phyloP scores from a whole-genome alignment of 2,888 invertebrate genomes.

The Iselma pallidipennis region DNA sequence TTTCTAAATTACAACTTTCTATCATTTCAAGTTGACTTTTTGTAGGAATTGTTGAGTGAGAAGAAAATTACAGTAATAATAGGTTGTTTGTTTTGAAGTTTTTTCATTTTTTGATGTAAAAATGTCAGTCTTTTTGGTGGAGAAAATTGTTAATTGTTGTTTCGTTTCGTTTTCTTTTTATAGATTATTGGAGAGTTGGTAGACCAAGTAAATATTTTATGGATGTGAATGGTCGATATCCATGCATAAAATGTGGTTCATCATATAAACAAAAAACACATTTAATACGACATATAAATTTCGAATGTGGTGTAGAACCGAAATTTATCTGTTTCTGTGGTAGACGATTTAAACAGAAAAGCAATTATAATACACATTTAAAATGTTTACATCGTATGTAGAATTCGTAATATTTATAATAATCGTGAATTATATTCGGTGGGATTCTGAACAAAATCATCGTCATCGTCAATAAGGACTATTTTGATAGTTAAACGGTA shows the following conservation, averaged over 20 bases:
- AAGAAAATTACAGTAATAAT: too few relatives aligned
- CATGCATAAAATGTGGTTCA: constrained; percentile 35
- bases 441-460: too few relatives aligned
- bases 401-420: too few relatives aligned
- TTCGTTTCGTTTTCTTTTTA: constrained; percentile 10
- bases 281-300: constrained; percentile 40
- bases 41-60: neutral
- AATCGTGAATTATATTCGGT: too few relatives aligned
- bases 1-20: too few relatives aligned
- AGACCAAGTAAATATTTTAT: constrained; percentile 35
- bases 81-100: neutral
- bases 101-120: neutral
- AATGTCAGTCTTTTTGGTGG: neutral
- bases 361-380: constrained; percentile 37
- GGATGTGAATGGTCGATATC: constrained; percentile 35
- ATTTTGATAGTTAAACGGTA: too few relatives aligned
- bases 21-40: too few relatives aligned
- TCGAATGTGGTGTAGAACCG: constrained; percentile 43
- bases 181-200: constrained; percentile 20
- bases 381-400: constrained; percentile 24
- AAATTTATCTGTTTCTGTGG: constrained; percentile 66
- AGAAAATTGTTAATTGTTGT: neutral
- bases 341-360: constrained; percentile 35
- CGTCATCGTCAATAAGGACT: too few relatives aligned
- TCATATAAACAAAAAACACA: constrained; percentile 45